Conservation (phyloP, 2,797 vertebrate genomes). For the Enteromius viviparus region DNA sequence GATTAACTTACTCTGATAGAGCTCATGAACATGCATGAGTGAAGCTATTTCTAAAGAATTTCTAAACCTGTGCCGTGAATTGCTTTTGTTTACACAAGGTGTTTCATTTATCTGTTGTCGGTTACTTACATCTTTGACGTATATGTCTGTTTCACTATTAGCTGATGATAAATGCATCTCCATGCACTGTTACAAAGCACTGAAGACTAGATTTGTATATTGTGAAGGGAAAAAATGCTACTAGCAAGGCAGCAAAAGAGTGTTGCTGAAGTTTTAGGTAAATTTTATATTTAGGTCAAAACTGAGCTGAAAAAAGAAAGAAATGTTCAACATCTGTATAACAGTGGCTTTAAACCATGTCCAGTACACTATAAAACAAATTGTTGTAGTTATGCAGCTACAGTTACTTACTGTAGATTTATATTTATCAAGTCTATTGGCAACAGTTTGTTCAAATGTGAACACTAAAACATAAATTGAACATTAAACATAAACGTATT, state of each 20-base stretch:
- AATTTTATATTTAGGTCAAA: neutral
- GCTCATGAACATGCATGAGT: conserved; percentile 36
- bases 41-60: conserved; percentile 31
- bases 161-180: neutral
- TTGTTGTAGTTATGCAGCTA: too few relatives aligned
- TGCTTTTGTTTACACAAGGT: neutral
- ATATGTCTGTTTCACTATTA: conserved; percentile 18
- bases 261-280: neutral
- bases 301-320: neutral
- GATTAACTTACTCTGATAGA: conserved; percentile 18
- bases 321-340: neutral
- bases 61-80: conserved; percentile 3
- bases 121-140: neutral
- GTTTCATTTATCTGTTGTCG: neutral
- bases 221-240: neutral
- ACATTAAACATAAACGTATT: too few relatives aligned
- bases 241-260: neutral
- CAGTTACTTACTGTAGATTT: too few relatives aligned
- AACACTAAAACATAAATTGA: too few relatives aligned
- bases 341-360: neutral
- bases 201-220: neutral
- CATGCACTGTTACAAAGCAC: conserved; percentile 9
- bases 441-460: too few relatives aligned
- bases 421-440: too few relatives aligned
- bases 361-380: too few relatives aligned